Evolutionary conservation across 2,888 invertebrate species (phyloP).

Genomic region (Tillus elongatus): DNA sequence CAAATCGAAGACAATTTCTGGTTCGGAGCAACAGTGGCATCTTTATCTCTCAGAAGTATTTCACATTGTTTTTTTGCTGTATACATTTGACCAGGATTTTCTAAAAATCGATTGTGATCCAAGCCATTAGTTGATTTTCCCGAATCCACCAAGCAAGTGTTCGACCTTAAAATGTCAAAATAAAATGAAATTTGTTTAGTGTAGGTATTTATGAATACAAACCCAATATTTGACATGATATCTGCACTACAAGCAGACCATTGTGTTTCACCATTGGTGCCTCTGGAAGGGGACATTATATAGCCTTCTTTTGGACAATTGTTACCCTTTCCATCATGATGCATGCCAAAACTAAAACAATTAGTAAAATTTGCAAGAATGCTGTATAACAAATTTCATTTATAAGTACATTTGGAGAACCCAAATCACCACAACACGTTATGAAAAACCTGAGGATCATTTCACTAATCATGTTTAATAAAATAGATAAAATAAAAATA

Average conservation of each 20-base stretch:
- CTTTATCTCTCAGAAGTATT: slow-evolving; percentile 56
- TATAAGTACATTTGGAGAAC: no score
- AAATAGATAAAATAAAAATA: no score
- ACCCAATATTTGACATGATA: slow-evolving; percentile 54
- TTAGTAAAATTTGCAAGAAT: slow-evolving; percentile 9
- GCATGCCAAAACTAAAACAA: slow-evolving; percentile 61
- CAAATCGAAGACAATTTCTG: slow-evolving; percentile 47
- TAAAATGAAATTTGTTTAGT: slow-evolving; percentile 2
- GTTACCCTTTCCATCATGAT: slow-evolving; percentile 67
- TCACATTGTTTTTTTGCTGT: slow-evolving; percentile 69
- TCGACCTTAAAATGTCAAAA: slow-evolving; percentile 48
- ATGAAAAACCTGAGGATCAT: no score
- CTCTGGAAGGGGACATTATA: slow-evolving; percentile 75
- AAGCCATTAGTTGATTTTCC: slow-evolving; percentile 45
- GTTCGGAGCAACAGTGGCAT: slow-evolving; percentile 48
- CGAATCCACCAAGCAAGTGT: slow-evolving; percentile 56
- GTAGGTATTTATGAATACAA: no score
- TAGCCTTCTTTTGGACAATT: slow-evolving; percentile 65
- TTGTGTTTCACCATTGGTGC: slow-evolving; percentile 65
- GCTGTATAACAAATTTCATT: no score
- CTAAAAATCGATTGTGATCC: slow-evolving; percentile 53
- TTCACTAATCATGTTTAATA: no score
- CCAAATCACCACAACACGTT: no score
- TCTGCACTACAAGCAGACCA: slow-evolving; percentile 71
- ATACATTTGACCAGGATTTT: slow-evolving; percentile 61